These are phyloP conservation scores for Drosophila eohydei DNA, from an alignment of 2,888 invertebrate genomes.

Conservation along the genomic window DNA sequence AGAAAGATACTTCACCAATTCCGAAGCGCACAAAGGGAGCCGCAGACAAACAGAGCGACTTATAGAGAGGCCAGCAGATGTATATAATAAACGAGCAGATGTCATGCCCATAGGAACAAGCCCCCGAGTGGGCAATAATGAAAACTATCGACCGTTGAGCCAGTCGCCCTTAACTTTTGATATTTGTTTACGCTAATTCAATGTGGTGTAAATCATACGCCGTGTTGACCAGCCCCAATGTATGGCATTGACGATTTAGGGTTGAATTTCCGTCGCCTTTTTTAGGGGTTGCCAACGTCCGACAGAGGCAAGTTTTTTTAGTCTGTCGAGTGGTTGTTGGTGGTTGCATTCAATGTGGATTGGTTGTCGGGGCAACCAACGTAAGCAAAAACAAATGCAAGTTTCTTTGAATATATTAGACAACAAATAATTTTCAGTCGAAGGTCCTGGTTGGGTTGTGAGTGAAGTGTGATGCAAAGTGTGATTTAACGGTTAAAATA, in stretches of 20 bases:
- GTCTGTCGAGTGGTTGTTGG: constrained; percentile 7
- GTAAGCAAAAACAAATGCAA: constrained; percentile 34
- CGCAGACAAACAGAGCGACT: constrained; percentile 11
- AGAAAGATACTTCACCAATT: constrained; percentile 40
- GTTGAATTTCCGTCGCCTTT: constrained; percentile 47
- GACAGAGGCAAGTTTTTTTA: constrained; percentile 2
- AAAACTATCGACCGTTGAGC: constrained; percentile 53
- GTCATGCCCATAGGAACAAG: constrained; percentile 42
- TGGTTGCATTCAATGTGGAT: constrained; percentile 45
- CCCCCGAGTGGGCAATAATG: constrained; percentile 9
- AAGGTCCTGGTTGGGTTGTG: constrained; percentile 51
- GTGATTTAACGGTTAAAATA: constrained; percentile 3
- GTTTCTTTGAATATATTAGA: constrained; percentile 10
- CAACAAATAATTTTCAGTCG: constrained; percentile 53
- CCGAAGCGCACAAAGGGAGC: constrained; percentile 45
- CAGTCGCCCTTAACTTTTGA: constrained; percentile 14
- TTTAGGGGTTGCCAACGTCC: constrained; percentile 41
- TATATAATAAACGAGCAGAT: constrained; percentile 18
- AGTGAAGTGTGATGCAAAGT: constrained; percentile 37
- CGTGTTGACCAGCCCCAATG: constrained; percentile 53
- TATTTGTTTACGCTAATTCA: constrained; percentile 59
- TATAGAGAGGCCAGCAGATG: constrained; percentile 10
- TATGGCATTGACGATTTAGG: constrained; percentile 46
- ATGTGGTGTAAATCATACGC: constrained; percentile 48
- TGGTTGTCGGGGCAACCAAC: constrained; percentile 47